Base-by-base conservation (phyloP, 1,140 invertebrate species). In the Drosophila dunni region DNA sequence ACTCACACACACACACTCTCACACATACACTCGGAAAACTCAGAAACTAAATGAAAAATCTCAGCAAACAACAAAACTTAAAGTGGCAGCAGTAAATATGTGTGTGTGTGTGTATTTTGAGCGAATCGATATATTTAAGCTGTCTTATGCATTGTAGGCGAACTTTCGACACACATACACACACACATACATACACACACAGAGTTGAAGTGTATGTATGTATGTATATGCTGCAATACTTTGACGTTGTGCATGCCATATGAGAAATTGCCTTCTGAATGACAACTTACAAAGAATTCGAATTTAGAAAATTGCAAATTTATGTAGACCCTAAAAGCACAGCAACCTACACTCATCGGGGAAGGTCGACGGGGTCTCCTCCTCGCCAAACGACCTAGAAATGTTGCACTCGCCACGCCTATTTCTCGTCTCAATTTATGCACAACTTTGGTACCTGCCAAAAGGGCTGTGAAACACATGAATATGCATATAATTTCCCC, bases 301-400 rank as follows among this genome's bases (percentile, higher is more conserved):
- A 88, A 88, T 88, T 88, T 88, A 81, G 84, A 83, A 88, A 88
- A 89, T 88, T 88, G 80, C 84, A 88, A 88, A 88, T 88, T 88
- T 88, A 83, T 88, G 84, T 88, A 83, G 84, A 79, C 50, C 50
- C 33, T 29, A 53, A 53, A 13, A 11, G 44, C 65, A 82, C 60
- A 69, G 50, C 53, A 40, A 76, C 45, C 15, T 44, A 62, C 42
- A 46, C 46, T 42, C 45, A 58, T 29, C 24, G 46, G 3, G 44
- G 57, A 13, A 20, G 57, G 1, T 29, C 1, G 57, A 46, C 2
- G 44, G 44, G 60, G 11, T 15, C 50, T 29, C 13, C 40, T 17
- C n/a, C 17, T 20, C 11, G 48, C 40, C 29, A 29, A 36, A 24
- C 42, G 58, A 63, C 73, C 80, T 48, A 79, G 65, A 80, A 78